These are phyloP conservation scores for Oncorhynchus kisutch DNA, from an alignment of 2,113 vertebrate genomes.

Conservation along the genomic window DNA sequence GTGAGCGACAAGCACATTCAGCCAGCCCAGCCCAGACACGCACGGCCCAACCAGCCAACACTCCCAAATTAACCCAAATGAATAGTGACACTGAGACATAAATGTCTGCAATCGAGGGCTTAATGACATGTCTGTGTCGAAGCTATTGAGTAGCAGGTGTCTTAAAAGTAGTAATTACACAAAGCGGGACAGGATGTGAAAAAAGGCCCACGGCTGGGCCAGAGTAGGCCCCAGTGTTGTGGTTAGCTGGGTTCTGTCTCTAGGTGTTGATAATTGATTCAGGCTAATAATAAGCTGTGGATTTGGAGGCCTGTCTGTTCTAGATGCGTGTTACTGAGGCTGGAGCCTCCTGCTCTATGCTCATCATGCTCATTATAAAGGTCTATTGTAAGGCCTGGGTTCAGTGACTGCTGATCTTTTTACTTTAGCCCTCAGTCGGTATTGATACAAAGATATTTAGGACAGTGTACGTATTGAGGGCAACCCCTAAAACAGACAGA, in stretches of 20 bases:
- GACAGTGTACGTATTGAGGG: neutral
- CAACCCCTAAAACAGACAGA: neutral
- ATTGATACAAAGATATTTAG: neutral
- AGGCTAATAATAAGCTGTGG: slow-evolving; percentile 75
- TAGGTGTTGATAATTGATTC: slow-evolving; percentile 83
- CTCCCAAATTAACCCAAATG: slow-evolving; percentile 80
- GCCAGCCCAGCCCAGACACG: slow-evolving; percentile 43
- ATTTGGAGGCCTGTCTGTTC: slow-evolving; percentile 68
- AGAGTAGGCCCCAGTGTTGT: slow-evolving; percentile 51
- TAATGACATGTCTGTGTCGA: slow-evolving; percentile 76
- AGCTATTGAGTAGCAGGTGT: slow-evolving; percentile 84
- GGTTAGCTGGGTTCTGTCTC: slow-evolving; percentile 62
- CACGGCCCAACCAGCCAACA: slow-evolving; percentile 40
- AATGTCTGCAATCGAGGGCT: slow-evolving; percentile 76
- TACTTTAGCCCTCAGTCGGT: neutral
- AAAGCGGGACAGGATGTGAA: slow-evolving; percentile 63
- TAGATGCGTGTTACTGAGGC: slow-evolving; percentile 72
- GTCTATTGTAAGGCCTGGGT: slow-evolving; percentile 68
- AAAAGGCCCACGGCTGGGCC: slow-evolving; percentile 60
- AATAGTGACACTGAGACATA: slow-evolving; percentile 82
- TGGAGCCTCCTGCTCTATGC: slow-evolving; percentile 68
- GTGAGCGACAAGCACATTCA: slow-evolving; percentile 74
- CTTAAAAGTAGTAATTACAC: slow-evolving; percentile 77
- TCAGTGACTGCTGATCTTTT: slow-evolving; percentile 55
- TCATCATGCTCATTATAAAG: slow-evolving; percentile 74